Percentiles rank a stretch among this genome's conserved stretches.
Evolutionary conservation across 2,797 vertebrate genomes (phyloP).

Genomic region (Corythornis leucogaster): DNA sequence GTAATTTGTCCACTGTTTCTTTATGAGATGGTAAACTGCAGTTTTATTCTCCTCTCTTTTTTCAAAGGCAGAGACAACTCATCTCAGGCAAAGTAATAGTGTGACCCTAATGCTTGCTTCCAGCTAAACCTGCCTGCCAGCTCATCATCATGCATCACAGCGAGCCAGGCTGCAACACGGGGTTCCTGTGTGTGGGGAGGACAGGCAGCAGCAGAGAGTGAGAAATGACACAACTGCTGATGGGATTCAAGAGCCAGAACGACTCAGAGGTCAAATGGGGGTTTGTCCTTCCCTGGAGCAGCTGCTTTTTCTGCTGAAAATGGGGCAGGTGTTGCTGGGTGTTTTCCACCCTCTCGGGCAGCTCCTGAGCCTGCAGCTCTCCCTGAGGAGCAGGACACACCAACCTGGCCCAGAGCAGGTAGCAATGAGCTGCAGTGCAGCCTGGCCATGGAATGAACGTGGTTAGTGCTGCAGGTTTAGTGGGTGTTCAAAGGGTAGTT

Average conservation of each 20-base stretch:
- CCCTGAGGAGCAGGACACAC: background rate
- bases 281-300: background rate
- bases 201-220: background rate
- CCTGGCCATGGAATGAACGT: conserved; percentile 35
- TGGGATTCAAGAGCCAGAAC: background rate
- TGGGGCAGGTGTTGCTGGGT: background rate
- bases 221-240: background rate
- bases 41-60: conserved; percentile 30
- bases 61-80: conserved; percentile 42
- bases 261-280: background rate
- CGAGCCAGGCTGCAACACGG: background rate
- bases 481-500: background rate
- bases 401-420: fast-evolving
- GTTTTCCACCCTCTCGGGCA: background rate
- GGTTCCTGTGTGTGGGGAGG: background rate
- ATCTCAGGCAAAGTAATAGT: background rate
- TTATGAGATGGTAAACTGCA: conserved; percentile 50
- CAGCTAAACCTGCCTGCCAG: background rate
- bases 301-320: background rate
- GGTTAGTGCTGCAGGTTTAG: background rate
- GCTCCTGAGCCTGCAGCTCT: background rate
- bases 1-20: conserved; percentile 64
- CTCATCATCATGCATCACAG: background rate
- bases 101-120: conserved; percentile 8
- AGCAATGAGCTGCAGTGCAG: background rate